Percentiles rank a stretch among this genome's conserved stretches.
Evolutionary conservation across 2,888 invertebrate genomes (phyloP).

Genomic region (Leptopterna dolabrata): DNA sequence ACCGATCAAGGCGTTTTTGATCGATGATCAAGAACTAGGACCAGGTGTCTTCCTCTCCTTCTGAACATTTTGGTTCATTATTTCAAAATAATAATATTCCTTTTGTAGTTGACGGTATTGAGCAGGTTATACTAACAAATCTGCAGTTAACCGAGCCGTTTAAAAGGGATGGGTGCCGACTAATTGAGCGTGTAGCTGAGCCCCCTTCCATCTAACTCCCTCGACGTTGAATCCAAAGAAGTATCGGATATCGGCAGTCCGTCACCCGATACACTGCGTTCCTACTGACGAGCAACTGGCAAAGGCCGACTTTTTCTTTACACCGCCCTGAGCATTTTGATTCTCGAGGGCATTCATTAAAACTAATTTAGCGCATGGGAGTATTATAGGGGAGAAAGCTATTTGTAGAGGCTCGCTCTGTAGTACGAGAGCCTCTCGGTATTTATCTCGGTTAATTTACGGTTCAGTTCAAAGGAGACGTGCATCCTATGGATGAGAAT

Average conservation of each 20-base stretch:
- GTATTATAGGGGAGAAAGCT: conserved; percentile 22
- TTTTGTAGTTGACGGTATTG: neutral
- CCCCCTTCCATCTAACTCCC: neutral
- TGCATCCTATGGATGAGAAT: neutral
- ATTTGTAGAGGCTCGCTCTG: conserved; percentile 31
- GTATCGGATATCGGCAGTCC: conserved; percentile 18
- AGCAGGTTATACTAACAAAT: conserved; percentile 22
- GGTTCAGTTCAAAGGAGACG: neutral
- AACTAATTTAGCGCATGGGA: conserved; percentile 44
- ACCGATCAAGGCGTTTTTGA: too few species aligned
- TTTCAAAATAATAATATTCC: neutral
- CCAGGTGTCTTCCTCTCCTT: too few species aligned
- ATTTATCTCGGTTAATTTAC: conserved; percentile 31
- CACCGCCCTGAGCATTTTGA: conserved; percentile 48
- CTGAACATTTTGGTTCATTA: too few species aligned
- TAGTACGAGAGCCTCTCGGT: neutral
- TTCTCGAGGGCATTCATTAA: conserved; percentile 49
- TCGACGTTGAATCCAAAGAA: conserved; percentile 14
- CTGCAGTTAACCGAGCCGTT: neutral
- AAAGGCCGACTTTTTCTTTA: neutral
- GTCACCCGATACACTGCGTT: conserved; percentile 45
- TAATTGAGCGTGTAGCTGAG: conserved; percentile 37
- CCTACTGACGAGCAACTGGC: conserved; percentile 51
- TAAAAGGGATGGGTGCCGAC: conserved; percentile 15
- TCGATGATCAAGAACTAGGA: too few species aligned